phyloP scores from a whole-genome alignment of 2,113 vertebrate species.

The Rafetus swinhoei region DNA sequence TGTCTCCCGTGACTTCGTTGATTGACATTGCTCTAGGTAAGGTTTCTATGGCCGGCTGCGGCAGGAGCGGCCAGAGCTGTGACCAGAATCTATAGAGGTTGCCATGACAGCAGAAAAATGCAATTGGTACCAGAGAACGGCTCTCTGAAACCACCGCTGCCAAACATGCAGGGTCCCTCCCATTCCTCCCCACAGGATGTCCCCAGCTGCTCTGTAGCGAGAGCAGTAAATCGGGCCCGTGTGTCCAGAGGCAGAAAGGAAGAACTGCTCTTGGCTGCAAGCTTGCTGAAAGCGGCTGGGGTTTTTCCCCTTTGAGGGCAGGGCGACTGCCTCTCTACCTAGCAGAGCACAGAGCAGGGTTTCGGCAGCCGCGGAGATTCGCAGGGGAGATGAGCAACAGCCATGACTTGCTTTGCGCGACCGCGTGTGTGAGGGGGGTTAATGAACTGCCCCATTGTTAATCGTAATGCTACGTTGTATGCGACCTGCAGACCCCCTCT shows the following conservation, averaged over 20 bases:
- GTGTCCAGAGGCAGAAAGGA: background rate
- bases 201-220: background rate
- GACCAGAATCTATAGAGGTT: slow-evolving; percentile 69
- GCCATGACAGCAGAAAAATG: slow-evolving; percentile 65
- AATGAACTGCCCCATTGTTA: background rate
- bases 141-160: slow-evolving; percentile 42
- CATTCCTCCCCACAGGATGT: background rate
- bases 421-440: background rate
- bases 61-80: slow-evolving; percentile 26
- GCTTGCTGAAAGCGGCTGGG: background rate
- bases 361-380: background rate
- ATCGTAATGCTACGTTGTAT: background rate
- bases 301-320: background rate
- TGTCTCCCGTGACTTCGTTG: background rate
- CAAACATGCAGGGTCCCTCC: background rate
- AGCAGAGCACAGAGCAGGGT: background rate
- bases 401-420: background rate
- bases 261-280: background rate
- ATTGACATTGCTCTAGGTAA: background rate
- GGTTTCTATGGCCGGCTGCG: slow-evolving; percentile 40
- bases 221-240: background rate
- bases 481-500: background rate
- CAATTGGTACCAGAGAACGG: background rate
- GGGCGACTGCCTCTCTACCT: background rate
- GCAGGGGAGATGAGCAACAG: background rate